A percentile compares a stretch with the other conserved stretches of the same genome.
phyloP scores from a whole-genome alignment of 2,113 vertebrate species.

The Gallinago undulata region DNA sequence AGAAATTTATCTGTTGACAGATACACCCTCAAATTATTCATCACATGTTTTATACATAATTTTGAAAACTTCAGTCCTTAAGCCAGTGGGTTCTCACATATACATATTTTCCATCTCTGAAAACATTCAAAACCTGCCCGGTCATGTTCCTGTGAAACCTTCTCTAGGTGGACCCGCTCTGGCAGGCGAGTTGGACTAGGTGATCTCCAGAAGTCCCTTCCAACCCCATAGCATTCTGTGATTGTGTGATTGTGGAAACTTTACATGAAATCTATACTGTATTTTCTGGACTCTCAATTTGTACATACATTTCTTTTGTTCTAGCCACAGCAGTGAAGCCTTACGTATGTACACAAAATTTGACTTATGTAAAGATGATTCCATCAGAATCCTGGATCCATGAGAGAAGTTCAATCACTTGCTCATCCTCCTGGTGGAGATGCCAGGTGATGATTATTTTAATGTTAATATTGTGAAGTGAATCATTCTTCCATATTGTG shows the following conservation, averaged over 20 bases:
- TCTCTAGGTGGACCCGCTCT: too few species aligned
- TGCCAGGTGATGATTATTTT: neutral
- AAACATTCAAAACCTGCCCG: too few species aligned
- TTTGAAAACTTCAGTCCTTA: neutral
- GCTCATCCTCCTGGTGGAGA: neutral
- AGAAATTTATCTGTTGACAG: neutral
- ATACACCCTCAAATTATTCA: neutral
- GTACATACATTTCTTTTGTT: neutral
- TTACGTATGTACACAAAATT: neutral
- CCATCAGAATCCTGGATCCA: neutral
- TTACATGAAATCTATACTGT: neutral
- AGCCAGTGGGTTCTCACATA: neutral
- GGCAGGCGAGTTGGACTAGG: too few species aligned
- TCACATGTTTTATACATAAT: fast-evolving
- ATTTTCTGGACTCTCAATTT: neutral
- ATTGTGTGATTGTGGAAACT: neutral
- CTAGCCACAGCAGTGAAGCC: fast-evolving
- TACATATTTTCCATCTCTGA: too few species aligned
- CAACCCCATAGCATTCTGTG: too few species aligned
- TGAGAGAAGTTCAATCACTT: neutral
- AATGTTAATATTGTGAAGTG: neutral
- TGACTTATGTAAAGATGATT: neutral
- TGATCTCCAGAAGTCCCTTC: too few species aligned
- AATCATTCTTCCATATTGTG: neutral
- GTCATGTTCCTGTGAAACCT: too few species aligned